Base-by-base conservation (phyloP, 2,797 vertebrate species). In the Siniperca obscura region DNA sequence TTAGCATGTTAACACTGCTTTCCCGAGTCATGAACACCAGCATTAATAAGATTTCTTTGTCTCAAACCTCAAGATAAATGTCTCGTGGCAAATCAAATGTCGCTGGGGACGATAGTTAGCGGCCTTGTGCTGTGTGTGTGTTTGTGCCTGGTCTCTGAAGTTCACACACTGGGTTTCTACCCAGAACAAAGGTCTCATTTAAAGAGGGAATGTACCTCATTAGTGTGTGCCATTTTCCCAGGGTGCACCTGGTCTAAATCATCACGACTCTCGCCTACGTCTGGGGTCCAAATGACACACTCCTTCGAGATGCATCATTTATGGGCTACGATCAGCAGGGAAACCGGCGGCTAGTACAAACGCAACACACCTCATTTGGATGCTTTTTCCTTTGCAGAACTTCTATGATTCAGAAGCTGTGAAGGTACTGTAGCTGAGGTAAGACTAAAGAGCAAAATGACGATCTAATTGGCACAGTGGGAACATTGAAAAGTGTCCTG, bases 201-300 rank as follows among this genome's bases (percentile, higher is more conserved):
- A 91, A 87, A 91, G 84, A 82, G 66, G 72, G 86, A 89, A 81
- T 78, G 83, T 60, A 85, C 86, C 91, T 95, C 93, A 95, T 96
- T 95, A 96, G 88, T 76, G 82, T 83, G 90, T 88, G 85, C 86
- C 87, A 78, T 87, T 94, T 86, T 90, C 83, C 85, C 80, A 87
- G 69, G 74, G 77, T 89, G 83, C 94, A 94, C 92, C 93, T 95
- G 95, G 91, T 89, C 86, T 83, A 84, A 86, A 91, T 91, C 87
- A 82, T 80, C 87, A 69, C 38, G 50, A 85, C 87, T 81, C 80
- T 91, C 85, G 80, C 94, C 92, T 85, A 93, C 87, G 59, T 88
- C 76, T 59, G 55, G 34, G 30, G 76, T 80, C 74, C 83, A 89
- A 86, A 91, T 90, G 83, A 89, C 91, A 88, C 86, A 71, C 76